Percentiles rank a stretch among this genome's conserved stretches.
These are phyloP conservation scores for Drosophila falleni DNA, from an alignment of 2,888 invertebrate genomes.

Conservation along the genomic window DNA sequence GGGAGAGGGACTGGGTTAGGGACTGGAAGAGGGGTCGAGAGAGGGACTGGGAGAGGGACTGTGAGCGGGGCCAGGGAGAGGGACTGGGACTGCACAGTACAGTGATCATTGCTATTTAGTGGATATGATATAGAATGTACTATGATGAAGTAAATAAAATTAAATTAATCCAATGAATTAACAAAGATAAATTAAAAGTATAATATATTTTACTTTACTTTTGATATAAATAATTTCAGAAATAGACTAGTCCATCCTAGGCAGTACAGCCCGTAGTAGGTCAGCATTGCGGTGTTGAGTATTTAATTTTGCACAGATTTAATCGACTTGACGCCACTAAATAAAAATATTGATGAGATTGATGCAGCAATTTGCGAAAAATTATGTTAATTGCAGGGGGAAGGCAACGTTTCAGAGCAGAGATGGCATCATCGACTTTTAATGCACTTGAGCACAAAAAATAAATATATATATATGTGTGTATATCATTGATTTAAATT, in stretches of 20 bases:
- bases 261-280: slow-evolving; percentile 31
- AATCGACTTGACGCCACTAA: slow-evolving; percentile 69
- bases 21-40: too few species aligned
- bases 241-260: background rate
- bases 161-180: too few species aligned
- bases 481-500: slow-evolving; percentile 84
- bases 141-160: too few species aligned
- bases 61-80: too few species aligned
- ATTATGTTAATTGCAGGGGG: slow-evolving; percentile 74
- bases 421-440: slow-evolving; percentile 34
- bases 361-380: slow-evolving; percentile 75
- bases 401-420: slow-evolving; percentile 3
- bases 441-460: slow-evolving; percentile 40
- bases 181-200: background rate
- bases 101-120: slow-evolving; percentile 15
- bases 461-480: slow-evolving; percentile 8
- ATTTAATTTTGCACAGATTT: slow-evolving; percentile 68
- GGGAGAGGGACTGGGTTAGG: too few species aligned
- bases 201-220: too few species aligned
- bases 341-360: slow-evolving; percentile 50
- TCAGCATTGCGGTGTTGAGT: slow-evolving; percentile 37
- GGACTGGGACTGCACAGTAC: slow-evolving; percentile 37
- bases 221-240: background rate
- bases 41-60: too few species aligned
- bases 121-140: background rate